Evolutionary conservation across 1,140 invertebrate species (phyloP).

Genomic region (Samia ricini): DNA sequence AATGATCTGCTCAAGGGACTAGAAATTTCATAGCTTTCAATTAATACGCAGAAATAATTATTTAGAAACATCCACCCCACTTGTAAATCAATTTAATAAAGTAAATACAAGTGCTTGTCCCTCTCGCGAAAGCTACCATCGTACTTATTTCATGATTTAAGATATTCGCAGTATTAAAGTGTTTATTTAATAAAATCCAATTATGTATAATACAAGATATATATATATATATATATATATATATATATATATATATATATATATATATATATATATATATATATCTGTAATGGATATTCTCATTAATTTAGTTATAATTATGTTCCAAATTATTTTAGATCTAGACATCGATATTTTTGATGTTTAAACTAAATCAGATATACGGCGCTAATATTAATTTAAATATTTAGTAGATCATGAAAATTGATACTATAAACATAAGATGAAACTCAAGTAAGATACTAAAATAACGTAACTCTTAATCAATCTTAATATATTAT

Average conservation of each 20-base stretch:
- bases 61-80: conserved; percentile 60
- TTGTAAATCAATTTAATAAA: conserved; percentile 64
- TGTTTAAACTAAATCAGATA: too few species aligned
- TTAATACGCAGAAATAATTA: conserved; percentile 73
- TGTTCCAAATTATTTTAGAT: too few species aligned
- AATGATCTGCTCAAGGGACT: conserved; percentile 50
- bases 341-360: too few species aligned
- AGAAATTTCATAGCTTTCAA: conserved; percentile 70
- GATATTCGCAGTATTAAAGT: conserved; percentile 12
- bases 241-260: too few species aligned
- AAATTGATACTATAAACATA: too few species aligned
- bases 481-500: not conserved
- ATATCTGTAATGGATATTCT: too few species aligned
- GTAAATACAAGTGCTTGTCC: conserved; percentile 44
- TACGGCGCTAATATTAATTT: too few species aligned
- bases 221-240: too few species aligned
- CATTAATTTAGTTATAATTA: too few species aligned
- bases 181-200: not conserved
- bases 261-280: too few species aligned
- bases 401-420: too few species aligned
- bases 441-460: not conserved
- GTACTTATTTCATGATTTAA: conserved; percentile 31
- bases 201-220: not conserved
- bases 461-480: not conserved
- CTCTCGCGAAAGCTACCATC: conserved; percentile 22